phyloP scores from a whole-genome alignment of 2,113 vertebrate genomes.

The Nestor notabilis region DNA sequence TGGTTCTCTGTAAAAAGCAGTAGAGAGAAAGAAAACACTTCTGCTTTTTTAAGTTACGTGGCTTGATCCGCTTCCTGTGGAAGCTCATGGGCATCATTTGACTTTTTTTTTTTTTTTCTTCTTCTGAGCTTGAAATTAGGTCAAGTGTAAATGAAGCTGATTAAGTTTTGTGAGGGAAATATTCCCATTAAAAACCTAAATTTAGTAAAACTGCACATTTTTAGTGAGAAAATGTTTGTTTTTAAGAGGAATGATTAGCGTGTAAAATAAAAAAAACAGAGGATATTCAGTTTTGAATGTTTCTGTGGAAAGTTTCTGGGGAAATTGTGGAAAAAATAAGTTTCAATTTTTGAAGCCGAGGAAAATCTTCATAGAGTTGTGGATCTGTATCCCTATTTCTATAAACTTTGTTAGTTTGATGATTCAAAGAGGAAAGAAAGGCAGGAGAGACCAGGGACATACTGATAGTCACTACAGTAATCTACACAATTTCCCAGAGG shows the following conservation, averaged over 20 bases:
- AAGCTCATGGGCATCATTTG: background rate
- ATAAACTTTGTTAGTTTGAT: background rate
- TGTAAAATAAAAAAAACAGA: background rate
- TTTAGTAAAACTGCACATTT: conserved; percentile 22
- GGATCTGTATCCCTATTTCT: background rate
- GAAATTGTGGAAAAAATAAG: background rate
- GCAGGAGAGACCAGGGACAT: background rate
- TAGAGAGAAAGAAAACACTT: background rate
- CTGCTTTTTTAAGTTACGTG: background rate
- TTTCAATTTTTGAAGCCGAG: background rate
- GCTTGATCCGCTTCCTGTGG: background rate
- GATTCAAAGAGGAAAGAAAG: background rate
- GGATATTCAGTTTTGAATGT: background rate
- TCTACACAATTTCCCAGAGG: background rate
- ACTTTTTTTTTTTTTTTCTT: background rate
- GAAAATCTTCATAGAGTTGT: background rate
- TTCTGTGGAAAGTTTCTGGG: background rate
- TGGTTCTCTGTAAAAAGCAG: background rate
- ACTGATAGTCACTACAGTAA: background rate
- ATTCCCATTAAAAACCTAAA: background rate
- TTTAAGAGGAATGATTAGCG: background rate
- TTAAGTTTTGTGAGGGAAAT: conserved; percentile 15
- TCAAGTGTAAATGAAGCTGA: conserved; percentile 32
- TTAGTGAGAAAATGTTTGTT: background rate
- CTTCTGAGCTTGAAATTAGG: background rate